Conservation (phyloP, 2,888 invertebrate species). For the Lacanobia wlatinum region DNA sequence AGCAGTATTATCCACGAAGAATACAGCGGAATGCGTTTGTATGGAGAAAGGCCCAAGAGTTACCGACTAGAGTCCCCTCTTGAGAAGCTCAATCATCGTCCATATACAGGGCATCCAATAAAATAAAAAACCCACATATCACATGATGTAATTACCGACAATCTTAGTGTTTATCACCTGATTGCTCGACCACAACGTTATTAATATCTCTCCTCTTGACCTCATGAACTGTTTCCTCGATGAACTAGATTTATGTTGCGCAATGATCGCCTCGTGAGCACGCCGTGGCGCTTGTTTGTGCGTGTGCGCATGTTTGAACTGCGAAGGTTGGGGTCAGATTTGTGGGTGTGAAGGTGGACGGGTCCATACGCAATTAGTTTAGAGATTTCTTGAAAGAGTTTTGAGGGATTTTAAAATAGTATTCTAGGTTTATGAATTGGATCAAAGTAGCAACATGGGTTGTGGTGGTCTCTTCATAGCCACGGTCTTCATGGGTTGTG, state of each 20-base stretch:
- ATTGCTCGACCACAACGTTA: neutral
- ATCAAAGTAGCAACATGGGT: no score
- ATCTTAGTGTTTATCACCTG: slow-evolving; percentile 4
- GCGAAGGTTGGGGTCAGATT: neutral
- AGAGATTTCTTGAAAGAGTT: no score
- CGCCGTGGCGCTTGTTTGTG: neutral
- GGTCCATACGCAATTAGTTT: neutral
- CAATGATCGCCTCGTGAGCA: neutral
- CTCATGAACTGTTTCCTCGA: slow-evolving; percentile 2
- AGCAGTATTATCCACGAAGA: no score
- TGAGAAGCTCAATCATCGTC: no score
- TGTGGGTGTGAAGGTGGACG: neutral
- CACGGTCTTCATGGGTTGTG: no score
- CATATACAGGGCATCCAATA: no score
- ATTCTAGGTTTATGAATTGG: no score
- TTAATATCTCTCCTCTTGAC: neutral
- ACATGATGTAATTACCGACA: neutral
- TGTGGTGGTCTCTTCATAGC: no score
- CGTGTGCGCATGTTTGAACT: neutral
- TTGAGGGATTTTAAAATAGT: no score
- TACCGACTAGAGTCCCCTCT: no score
- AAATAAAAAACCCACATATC: neutral
- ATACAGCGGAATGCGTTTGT: no score
- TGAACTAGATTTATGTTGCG: neutral
- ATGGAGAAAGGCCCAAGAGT: no score